A percentile compares a stretch with the other conserved stretches of the same genome.
Evolutionary conservation across 1,140 invertebrate genomes (phyloP).

Genomic region (Diplogasteroides magnus): DNA sequence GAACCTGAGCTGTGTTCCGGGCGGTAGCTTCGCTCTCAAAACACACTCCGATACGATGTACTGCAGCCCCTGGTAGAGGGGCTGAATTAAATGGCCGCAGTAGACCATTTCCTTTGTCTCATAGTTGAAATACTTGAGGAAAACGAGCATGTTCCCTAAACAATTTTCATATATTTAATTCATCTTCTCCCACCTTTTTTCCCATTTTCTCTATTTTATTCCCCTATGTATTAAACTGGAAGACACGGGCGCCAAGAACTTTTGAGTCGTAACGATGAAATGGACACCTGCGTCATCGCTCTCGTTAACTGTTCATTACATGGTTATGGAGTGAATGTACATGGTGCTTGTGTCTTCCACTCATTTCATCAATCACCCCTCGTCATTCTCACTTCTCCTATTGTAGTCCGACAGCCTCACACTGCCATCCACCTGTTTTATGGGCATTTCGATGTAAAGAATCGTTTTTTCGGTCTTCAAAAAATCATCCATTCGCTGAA

Average conservation of each 20-base stretch:
- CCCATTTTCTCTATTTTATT: too few species aligned
- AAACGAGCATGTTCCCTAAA: conserved; percentile 25
- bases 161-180: neutral
- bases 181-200: too few species aligned
- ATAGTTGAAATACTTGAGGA: conserved; percentile 32
- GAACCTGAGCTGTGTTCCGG: conserved; percentile 8
- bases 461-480: conserved; percentile 13
- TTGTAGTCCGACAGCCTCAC: conserved; percentile 8
- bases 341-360: too few species aligned
- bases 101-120: conserved; percentile 14
- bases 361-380: too few species aligned
- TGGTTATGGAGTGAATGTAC: too few species aligned
- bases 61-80: too few species aligned
- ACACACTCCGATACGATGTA: too few species aligned
- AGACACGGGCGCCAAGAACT: too few species aligned
- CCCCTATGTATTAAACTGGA: neutral
- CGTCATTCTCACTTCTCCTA: conserved; percentile 8
- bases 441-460: conserved; percentile 18
- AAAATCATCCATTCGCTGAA: neutral
- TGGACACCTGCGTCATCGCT: too few species aligned
- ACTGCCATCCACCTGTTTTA: neutral
- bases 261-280: too few species aligned
- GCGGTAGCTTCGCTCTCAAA: too few species aligned
- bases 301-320: too few species aligned
- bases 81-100: conserved; percentile 20